Evolutionary conservation across 2,797 vertebrate species (phyloP).

Genomic region (Oreortyx pictus): DNA sequence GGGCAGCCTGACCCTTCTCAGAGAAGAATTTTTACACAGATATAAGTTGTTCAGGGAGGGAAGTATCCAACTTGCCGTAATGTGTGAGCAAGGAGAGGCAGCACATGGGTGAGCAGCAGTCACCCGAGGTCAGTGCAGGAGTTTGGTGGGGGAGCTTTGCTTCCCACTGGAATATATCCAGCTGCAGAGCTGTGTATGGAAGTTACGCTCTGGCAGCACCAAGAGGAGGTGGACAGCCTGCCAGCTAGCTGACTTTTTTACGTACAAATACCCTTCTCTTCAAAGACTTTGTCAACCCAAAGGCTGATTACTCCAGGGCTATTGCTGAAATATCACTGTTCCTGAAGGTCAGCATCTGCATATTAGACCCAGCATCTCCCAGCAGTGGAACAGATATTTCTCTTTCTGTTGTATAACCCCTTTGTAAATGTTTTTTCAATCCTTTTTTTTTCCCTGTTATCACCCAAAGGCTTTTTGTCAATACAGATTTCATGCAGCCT

Average conservation of each 20-base stretch:
- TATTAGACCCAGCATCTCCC: neutral
- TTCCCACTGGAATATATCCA: neutral
- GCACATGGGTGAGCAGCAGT: neutral
- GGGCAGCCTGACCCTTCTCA: neutral
- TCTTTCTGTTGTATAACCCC: neutral
- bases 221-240: neutral
- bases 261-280: neutral
- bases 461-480: neutral
- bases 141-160: neutral
- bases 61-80: neutral
- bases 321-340: neutral
- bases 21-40: neutral
- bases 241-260: neutral
- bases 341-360: neutral
- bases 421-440: neutral
- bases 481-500: neutral
- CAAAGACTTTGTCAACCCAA: neutral
- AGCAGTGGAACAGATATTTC: neutral
- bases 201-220: neutral
- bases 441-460: neutral
- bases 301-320: neutral
- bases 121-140: rapidly evolving
- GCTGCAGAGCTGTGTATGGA: neutral
- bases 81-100: neutral
- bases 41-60: neutral